Evolutionary conservation across 2,797 vertebrate genomes (phyloP), one percentile per base, ranked within the genome.

Genomic region (Melanotaenia trifasciata): DNA sequence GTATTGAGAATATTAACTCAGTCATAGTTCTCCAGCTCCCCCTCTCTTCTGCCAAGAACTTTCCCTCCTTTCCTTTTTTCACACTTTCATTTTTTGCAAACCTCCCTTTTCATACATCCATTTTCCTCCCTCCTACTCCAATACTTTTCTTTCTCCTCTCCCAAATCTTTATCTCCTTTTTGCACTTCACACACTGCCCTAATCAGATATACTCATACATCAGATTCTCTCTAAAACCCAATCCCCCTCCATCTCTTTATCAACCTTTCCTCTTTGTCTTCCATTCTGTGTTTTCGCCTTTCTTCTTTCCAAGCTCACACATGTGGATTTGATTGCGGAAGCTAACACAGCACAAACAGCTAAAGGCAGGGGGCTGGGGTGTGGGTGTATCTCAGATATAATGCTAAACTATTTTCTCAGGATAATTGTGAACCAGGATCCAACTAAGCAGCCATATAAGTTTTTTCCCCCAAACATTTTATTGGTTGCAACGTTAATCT

Each of bases 281-380:
- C 76, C 35, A 62, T 83, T 45, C 64, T 81, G 60, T 75, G 64
- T 80, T 81, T 76, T 51, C 76, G 65, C 50, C 36, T 32, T 76
- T 45, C 69, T 64, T 81, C 47, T 78, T 67, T 80, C 72, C 74
- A 74, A 82, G 74, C 78, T 78, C 67, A 69, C 74, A 82, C 93
- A 94, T 92, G 86, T 94, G 93, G 87, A 81, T 84, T 86, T 89
- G 80, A 90, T 94, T 91, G 91, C 77, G 76, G 84, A 68, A 70
- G 84, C 89, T 87, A 93, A 91, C 81, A 72, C 88, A 79, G 77
- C 86, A 79, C 79, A 90, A 74, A 71, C 85, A 60, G 71, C 83
- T 67, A 66, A 75, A 74, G 57, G 74, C 84, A 78, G 64, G 62
- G 73, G 78, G 80, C 59, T 54, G 60, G 81, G 81, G 72, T 74